Base-by-base conservation (phyloP, 2,888 invertebrate genomes). In the Pherbina coryleti region DNA sequence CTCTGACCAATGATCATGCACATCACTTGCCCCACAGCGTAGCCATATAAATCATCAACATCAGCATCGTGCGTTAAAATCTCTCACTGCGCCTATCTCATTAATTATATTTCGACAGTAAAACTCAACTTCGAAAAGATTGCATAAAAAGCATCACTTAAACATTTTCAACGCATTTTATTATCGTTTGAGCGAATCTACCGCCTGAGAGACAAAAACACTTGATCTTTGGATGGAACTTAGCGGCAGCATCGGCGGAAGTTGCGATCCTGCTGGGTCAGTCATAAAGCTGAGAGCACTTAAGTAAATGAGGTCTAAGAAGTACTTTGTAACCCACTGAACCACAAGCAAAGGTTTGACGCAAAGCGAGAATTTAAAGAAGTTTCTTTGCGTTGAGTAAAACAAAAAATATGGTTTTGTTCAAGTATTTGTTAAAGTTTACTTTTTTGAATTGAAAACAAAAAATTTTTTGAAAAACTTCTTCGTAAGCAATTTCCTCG, bases 41-140 rank as follows among this genome's bases (percentile, higher is more conserved):
- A 37, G 67, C 44, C 67, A 67, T 49, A 37, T 67, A 67, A 67
- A 67, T 67, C 67, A 67, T 67, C 67, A 67, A n/a, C 19, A 67
- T 60, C 28, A 11, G 57, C 57, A 28, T 60, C 44, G 44, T 25
- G 22, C 67, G 44, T 37, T 22, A 22, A 37, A n/a, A 37, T 67
- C 19, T 22, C 19, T 66, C 66, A 66, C 19, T 64, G 66, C 31
- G 31, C 5, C n/a, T 44, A 67, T 22, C 44, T 67, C 67, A 67
- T 67, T 67, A 67, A 67, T 67, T 67, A 31, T 31, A 19, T 37
- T 44, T 67, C 67, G 67, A 67, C 67, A 67, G 34, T 67, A 44
- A 44, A 67, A 67, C 44, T n/a, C 34, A 37, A 22, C 67, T n/a
- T 14, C 44, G 37, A 60, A 60, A 19, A 60, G 28, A 19, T 60